Conservation (phyloP, 2,113 vertebrate species). For the Ciconia stormi region DNA sequence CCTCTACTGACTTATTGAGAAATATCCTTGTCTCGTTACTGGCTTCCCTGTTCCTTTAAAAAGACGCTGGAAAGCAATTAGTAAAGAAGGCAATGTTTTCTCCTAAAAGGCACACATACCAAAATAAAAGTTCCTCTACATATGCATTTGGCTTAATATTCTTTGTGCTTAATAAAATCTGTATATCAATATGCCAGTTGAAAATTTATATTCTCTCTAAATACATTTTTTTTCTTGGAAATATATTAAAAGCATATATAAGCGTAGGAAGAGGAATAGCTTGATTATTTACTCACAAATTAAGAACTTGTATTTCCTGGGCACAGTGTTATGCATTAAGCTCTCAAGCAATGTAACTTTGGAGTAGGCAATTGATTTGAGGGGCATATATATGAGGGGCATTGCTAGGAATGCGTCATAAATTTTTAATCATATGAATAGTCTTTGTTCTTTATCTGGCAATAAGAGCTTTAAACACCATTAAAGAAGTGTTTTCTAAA, state of each 20-base stretch:
- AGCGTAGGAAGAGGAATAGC: constrained; percentile 22
- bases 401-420: constrained; percentile 40
- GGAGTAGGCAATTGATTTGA: constrained; percentile 58
- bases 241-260: constrained; percentile 33
- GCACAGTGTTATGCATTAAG: constrained; percentile 42
- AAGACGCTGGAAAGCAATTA: neutral
- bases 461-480: constrained; percentile 45
- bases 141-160: neutral
- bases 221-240: constrained; percentile 29
- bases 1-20: constrained; percentile 47
- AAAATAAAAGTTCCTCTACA: neutral
- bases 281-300: constrained; percentile 51
- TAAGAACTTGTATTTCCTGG: constrained; percentile 48
- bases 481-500: constrained; percentile 43
- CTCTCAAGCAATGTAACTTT: constrained; percentile 55
- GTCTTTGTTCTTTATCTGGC: constrained; percentile 52
- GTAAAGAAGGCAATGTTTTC: neutral
- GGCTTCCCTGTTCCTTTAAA: neutral
- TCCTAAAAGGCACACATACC: neutral
- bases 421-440: constrained; percentile 45
- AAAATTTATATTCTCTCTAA: constrained; percentile 52
- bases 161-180: neutral
- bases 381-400: neutral
- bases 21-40: neutral
- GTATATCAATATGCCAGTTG: neutral